Evolutionary conservation across 2,888 invertebrate species (phyloP), one percentile per base, ranked within the genome.

Genomic region (Neocrepidodera transversa): DNA sequence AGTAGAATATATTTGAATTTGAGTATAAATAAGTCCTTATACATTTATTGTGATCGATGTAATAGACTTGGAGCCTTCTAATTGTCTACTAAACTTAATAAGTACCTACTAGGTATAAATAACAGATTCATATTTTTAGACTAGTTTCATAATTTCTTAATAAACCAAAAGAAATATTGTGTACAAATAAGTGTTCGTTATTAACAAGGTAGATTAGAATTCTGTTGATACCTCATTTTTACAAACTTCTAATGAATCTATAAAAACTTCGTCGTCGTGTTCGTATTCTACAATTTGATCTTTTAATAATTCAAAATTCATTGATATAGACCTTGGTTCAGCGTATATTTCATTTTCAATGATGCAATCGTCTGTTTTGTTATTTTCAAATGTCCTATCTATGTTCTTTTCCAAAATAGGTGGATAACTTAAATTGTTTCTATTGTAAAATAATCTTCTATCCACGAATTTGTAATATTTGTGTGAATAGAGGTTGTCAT

Each of bases 231-330:
- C 30, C 38, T 64, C 58, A 47, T 58, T 45, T 40, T 49, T 61
- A 43, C 55, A 55, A 42, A 70, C 64, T 66, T 76, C 75, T 35
- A 76, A 65, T 1, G 76, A 76, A 68, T 76, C 76, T 2, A 72
- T 54, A 57, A 73, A 76, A 10, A 64, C 61, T 58, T 72, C 71
- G 13, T 66, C 68, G 14, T 66, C 56, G 51, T 61, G 60, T 11
- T 52, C 40, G 17, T 45, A 45, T n/a, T 47, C 17, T 6, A 18
- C 11, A 16, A 3, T 17, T 32, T 20, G 23, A 32, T 50, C 35
- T 45, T 26, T 30, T 45, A 14, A 28, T 28, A 30, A 18, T 14
- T 51, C 49, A 38, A 43, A 50, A 23, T 59, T 40, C 28, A 26
- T 4, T 8, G 56, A 38, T 1, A 64, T 18, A 5, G 61, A 48